Conservation (phyloP, 2,797 vertebrate species). For the Australoheros facetus region DNA sequence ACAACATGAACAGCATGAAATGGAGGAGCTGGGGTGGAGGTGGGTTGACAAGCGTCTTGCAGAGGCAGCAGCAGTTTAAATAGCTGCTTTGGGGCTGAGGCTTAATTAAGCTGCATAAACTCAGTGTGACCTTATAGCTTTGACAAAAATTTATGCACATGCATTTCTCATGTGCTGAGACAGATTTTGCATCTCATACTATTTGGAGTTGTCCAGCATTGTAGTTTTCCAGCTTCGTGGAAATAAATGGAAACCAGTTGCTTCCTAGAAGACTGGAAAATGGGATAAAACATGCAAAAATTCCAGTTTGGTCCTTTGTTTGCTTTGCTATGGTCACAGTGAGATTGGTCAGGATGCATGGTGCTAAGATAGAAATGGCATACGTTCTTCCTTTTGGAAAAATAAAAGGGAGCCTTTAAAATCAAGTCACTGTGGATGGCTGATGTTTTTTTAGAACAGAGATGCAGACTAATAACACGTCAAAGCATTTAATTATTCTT, state of each 20-base stretch:
- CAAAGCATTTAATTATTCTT: not conserved
- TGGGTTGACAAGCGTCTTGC: not conserved
- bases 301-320: not conserved
- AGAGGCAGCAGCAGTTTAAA: not conserved
- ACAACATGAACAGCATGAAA: not conserved
- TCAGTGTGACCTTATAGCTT: not conserved
- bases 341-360: not conserved
- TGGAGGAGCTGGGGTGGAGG: not conserved
- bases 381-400: not conserved
- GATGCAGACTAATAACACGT: not conserved
- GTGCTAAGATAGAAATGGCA: not conserved
- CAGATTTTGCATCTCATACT: no score
- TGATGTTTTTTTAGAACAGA: slow-evolving; percentile 6
- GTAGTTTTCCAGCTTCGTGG: not conserved
- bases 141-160: not conserved
- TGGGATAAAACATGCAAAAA: not conserved
- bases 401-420: not conserved
- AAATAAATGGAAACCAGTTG: not conserved
- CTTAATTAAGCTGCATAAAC: not conserved
- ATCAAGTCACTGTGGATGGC: not conserved
- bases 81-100: not conserved
- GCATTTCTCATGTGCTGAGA: no score
- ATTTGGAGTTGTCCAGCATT: not conserved
- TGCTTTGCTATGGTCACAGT: not conserved
- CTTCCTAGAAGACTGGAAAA: not conserved